Conservation (phyloP, 2,797 vertebrate species). For the Onychomys torridus region DNA sequence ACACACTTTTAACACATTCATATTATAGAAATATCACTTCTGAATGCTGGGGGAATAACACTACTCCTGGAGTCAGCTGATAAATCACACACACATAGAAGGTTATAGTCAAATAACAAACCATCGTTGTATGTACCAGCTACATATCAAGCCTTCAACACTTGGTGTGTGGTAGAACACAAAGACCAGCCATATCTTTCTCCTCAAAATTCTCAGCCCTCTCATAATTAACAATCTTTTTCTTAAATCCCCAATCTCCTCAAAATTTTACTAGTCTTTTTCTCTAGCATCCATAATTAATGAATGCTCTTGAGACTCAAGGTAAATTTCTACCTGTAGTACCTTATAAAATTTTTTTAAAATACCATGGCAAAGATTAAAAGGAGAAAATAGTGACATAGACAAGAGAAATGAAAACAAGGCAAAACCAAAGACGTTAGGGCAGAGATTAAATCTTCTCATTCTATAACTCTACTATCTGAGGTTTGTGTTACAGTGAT, state of each 20-base stretch:
- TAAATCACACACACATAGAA: neutral
- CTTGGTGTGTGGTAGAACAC: no score
- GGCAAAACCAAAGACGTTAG: neutral
- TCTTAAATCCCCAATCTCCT: neutral
- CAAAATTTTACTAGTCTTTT: neutral
- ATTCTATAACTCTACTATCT: rapidly evolving
- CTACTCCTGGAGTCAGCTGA: neutral
- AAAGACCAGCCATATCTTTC: neutral
- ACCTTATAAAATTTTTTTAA: neutral
- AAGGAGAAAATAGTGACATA: neutral
- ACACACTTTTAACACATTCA: neutral
- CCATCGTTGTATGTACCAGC: neutral
- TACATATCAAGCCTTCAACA: neutral
- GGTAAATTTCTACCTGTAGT: neutral
- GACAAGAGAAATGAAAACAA: neutral
- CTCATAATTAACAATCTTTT: neutral
- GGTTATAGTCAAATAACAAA: neutral
- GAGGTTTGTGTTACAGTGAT: no score
- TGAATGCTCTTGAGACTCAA: neutral
- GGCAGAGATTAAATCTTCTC: neutral
- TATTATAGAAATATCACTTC: neutral
- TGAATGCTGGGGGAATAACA: neutral
- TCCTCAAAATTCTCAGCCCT: neutral
- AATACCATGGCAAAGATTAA: neutral
- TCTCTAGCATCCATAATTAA: neutral